Conservation (phyloP, 64 coral and sea anemone species). For the Pocillopora damicornis region DNA sequence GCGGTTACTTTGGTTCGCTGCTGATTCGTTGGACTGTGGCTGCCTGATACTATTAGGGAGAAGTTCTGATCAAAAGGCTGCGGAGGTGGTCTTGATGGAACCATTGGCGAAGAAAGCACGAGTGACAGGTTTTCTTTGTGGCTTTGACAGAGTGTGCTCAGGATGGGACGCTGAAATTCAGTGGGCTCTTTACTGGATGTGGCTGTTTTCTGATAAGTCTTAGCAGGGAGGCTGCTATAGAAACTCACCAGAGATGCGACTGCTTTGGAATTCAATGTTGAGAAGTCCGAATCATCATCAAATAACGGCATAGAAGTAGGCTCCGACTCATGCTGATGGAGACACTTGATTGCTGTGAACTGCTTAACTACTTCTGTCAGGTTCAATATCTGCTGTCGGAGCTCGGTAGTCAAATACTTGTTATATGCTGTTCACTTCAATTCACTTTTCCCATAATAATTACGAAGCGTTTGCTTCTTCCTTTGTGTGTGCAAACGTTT, state of each 20-base stretch:
- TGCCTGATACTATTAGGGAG: not conserved
- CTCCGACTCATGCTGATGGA: conserved; percentile 23
- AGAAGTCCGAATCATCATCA: too few species aligned
- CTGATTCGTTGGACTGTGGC: conserved; percentile 2
- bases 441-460: conserved; percentile 2
- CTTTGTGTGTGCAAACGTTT: too few species aligned
- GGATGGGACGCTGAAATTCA: not conserved
- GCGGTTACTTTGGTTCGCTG: not conserved
- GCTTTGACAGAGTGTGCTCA: not conserved
- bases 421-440: not conserved
- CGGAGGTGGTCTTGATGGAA: not conserved
- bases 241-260: not conserved
- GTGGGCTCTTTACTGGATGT: not conserved
- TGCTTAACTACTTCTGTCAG: conserved; percentile 4
- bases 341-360: not conserved
- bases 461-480: too few species aligned
- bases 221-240: not conserved
- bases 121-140: not conserved
- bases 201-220: not conserved
- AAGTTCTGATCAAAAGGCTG: not conserved
- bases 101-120: not conserved
- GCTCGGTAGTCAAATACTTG: not conserved
- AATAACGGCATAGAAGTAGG: not conserved
- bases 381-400: not conserved
- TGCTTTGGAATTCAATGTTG: not conserved